These are phyloP conservation scores for Zygothrica quintamaculata DNA, from an alignment of 2,888 invertebrate species.

Conservation along the genomic window DNA sequence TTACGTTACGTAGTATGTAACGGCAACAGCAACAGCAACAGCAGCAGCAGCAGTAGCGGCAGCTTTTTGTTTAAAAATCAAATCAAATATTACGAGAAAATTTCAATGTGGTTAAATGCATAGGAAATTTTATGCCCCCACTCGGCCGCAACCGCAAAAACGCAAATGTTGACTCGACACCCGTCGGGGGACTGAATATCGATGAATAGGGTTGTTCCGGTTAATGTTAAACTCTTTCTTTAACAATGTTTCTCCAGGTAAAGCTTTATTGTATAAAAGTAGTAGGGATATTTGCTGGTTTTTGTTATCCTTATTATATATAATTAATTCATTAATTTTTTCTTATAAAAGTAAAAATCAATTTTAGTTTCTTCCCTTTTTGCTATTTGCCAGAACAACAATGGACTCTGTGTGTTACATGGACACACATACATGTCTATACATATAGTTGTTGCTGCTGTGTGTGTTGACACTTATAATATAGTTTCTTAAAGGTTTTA, in stretches of 20 bases:
- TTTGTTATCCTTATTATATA: no score
- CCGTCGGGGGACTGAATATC: conserved; percentile 17
- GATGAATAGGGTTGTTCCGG: conserved; percentile 13
- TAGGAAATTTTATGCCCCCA: conserved; percentile 67
- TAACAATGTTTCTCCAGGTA: no score
- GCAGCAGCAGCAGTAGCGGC: conserved; percentile 23
- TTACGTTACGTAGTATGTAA: conserved; percentile 24
- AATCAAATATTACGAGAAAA: conserved; percentile 81
- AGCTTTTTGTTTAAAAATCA: conserved; percentile 74
- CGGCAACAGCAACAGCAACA: no score
- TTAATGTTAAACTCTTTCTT: conserved; percentile 4
- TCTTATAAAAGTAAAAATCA: no score
- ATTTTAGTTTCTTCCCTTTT: no score
- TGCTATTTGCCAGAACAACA: no score
- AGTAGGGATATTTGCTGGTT: no score
- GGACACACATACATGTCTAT: conserved; percentile 3
- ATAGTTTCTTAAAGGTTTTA: conserved; percentile 28
- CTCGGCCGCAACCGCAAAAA: conserved; percentile 71
- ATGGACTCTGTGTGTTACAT: not conserved
- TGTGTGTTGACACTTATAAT: conserved; percentile 11
- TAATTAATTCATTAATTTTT: no score
- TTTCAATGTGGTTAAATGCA: conserved; percentile 79
- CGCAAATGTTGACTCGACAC: conserved; percentile 75
- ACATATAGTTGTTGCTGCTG: not conserved
- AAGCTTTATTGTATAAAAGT: no score